Evolutionary conservation across 2,113 vertebrate species (phyloP).

Genomic region (Albula goreensis): DNA sequence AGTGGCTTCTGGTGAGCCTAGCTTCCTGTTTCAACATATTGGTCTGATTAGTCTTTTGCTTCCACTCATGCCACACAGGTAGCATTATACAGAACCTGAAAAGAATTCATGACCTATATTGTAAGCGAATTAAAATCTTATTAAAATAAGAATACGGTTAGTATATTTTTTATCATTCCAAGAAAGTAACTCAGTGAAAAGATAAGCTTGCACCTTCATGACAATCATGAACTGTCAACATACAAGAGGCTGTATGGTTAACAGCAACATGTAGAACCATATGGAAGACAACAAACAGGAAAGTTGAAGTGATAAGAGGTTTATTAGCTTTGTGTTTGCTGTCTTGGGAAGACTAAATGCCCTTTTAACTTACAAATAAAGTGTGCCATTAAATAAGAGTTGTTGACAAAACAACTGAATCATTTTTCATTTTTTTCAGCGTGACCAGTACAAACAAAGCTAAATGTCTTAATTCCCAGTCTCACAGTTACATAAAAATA

Average conservation of each 20-base stretch:
- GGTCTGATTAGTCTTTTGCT: neutral
- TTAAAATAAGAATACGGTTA: neutral
- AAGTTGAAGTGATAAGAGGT: neutral
- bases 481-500: too few relatives aligned
- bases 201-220: neutral
- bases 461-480: too few relatives aligned
- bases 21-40: neutral
- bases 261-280: neutral
- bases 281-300: neutral
- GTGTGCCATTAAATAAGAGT: neutral
- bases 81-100: neutral
- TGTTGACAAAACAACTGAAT: too few relatives aligned
- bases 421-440: too few relatives aligned
- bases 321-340: constrained; percentile 25
- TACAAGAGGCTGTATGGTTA: neutral
- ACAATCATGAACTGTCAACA: neutral
- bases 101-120: neutral
- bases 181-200: neutral
- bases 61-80: neutral
- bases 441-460: too few relatives aligned
- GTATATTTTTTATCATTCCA: neutral
- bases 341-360: constrained; percentile 8
- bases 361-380: constrained; percentile 23
- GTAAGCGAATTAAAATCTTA: neutral
- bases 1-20: neutral